phyloP scores from a whole-genome alignment of 2,797 vertebrate species.

The Aulostomus chinensis region DNA sequence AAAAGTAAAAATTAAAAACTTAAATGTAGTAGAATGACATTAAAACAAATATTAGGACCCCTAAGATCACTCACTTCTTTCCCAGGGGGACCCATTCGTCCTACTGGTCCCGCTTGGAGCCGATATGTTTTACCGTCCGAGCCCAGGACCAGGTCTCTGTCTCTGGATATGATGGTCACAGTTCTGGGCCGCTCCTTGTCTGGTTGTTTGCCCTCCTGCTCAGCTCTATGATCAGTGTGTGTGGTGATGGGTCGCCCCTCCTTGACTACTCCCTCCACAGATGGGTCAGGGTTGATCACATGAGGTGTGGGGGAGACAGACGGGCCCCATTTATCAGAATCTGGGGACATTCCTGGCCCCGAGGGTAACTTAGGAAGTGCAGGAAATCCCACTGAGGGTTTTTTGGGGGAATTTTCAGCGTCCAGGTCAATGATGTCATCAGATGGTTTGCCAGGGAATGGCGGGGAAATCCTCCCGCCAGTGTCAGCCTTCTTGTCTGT shows the following conservation, averaged over 20 bases:
- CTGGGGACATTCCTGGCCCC: constrained; percentile 30
- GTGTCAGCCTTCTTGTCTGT: constrained; percentile 67
- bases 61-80: constrained; percentile 76
- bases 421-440: constrained; percentile 63
- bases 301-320: constrained; percentile 21
- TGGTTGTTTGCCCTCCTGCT: neutral
- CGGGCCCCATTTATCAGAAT: constrained; percentile 18
- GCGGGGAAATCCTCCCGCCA: constrained; percentile 17
- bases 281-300: neutral
- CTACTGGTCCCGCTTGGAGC: constrained; percentile 70
- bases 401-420: constrained; percentile 42
- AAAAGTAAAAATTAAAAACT: neutral
- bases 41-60: neutral
- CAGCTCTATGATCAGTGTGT: neutral
- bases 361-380: constrained; percentile 36
- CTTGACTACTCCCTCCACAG: neutral
- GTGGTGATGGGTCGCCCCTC: constrained; percentile 8
- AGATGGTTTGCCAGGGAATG: constrained; percentile 65
- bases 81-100: constrained; percentile 78
- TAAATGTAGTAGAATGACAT: too few species aligned
- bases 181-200: constrained; percentile 25
- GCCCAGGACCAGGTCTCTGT: constrained; percentile 48
- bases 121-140: constrained; percentile 58
- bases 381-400: constrained; percentile 39
- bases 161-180: constrained; percentile 49